A percentile compares a stretch with the other conserved stretches of the same genome.
Conservation (phyloP, 2,113 vertebrate species). For the Colossoma macropomum region DNA sequence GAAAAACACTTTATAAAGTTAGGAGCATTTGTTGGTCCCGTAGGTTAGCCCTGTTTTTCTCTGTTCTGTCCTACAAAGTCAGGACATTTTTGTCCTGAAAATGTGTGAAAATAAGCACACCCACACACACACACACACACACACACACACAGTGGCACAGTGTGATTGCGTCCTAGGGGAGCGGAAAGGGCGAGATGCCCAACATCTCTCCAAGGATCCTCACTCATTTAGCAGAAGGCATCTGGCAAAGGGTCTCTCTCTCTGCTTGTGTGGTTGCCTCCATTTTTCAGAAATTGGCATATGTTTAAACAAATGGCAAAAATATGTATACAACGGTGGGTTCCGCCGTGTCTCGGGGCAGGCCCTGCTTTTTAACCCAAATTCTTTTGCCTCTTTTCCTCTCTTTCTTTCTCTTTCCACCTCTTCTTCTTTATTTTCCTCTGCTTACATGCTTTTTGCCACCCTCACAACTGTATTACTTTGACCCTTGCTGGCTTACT, state of each 20-base stretch:
- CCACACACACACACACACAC: background rate
- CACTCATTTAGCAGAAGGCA: constrained; percentile 83
- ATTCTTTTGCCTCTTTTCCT: constrained; percentile 11
- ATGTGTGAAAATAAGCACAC: no score
- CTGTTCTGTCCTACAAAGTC: no score
- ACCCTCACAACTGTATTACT: background rate
- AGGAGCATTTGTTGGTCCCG: no score
- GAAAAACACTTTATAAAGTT: no score
- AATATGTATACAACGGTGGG: constrained; percentile 62
- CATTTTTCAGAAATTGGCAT: constrained; percentile 91
- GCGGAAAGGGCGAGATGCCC: constrained; percentile 66
- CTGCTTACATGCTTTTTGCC: constrained; percentile 11
- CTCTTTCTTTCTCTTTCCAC: background rate
- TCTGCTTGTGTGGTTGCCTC: constrained; percentile 83
- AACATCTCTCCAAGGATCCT: constrained; percentile 63
- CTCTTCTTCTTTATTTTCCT: constrained; percentile 19
- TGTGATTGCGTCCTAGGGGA: constrained; percentile 92
- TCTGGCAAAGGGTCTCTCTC: constrained; percentile 77
- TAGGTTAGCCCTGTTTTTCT: no score
- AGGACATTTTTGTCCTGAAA: no score
- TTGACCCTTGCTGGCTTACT: background rate
- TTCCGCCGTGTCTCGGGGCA: constrained; percentile 39
- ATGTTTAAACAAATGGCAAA: constrained; percentile 82
- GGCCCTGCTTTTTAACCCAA: constrained; percentile 49
- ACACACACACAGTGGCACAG: constrained; percentile 69